phyloP scores from a whole-genome alignment of 2,888 invertebrate species.

The Drosophila histrio region DNA sequence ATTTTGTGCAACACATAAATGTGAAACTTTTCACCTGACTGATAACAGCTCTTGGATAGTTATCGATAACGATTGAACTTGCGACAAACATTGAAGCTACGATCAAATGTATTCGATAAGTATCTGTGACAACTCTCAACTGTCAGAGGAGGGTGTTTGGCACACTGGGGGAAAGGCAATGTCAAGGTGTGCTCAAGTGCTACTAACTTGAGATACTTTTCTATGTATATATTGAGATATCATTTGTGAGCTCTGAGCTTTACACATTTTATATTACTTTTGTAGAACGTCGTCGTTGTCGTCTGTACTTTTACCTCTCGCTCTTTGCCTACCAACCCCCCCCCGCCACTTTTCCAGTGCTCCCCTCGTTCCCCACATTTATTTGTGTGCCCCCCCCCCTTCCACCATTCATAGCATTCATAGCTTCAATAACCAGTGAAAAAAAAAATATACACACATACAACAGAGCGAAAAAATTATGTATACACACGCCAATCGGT shows the following conservation, averaged over 20 bases:
- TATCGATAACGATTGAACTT: conserved; percentile 5
- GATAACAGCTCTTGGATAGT: neutral
- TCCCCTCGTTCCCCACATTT: neutral
- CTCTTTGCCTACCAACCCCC: neutral
- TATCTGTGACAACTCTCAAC: conserved; percentile 4
- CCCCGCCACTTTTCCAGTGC: no score
- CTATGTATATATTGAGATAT: conserved; percentile 20
- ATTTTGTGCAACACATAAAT: neutral
- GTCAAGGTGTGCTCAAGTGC: neutral
- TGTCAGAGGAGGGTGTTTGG: no score
- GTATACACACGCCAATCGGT: conserved; percentile 69
- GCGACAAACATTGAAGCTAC: neutral
- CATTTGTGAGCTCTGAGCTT: conserved; percentile 25
- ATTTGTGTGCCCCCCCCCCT: neutral
- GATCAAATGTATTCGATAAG: neutral
- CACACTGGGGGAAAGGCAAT: no score
- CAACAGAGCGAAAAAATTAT: conserved; percentile 53
- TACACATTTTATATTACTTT: conserved; percentile 25
- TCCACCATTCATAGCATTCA: conserved; percentile 7
- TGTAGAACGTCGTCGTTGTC: conserved; percentile 14
- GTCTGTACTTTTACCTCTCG: conserved; percentile 14
- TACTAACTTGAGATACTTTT: conserved; percentile 3
- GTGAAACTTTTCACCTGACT: neutral
- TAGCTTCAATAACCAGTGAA: conserved; percentile 49
- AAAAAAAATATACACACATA: conserved; percentile 1